These are phyloP conservation scores for Orbicella faveolata DNA, from an alignment of 64 coral and sea anemone species.

Conservation along the genomic window DNA sequence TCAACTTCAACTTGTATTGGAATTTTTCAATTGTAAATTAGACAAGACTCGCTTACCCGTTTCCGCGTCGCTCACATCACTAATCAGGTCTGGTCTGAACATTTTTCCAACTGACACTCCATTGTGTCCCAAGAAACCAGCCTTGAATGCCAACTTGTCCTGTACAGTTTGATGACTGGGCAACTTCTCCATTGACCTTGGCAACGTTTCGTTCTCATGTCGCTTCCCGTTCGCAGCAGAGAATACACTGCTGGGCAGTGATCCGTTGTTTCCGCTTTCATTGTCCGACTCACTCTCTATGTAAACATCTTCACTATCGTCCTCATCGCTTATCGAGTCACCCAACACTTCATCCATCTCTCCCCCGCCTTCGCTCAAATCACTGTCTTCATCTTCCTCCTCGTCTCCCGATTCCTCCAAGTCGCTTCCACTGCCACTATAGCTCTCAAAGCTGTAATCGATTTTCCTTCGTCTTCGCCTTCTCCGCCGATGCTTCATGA, in stretches of 20 bases:
- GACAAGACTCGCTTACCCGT: constrained; percentile 50
- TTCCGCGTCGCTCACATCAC: constrained; percentile 90
- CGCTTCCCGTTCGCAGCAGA: constrained; percentile 6
- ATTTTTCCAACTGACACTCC: constrained; percentile 68
- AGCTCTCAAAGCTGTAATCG: constrained; percentile 77
- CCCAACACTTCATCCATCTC: constrained; percentile 58
- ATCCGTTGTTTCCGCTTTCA: constrained; percentile 40
- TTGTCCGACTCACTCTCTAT: constrained; percentile 90
- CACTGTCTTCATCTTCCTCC: constrained; percentile 67
- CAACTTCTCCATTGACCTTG: constrained; percentile 2
- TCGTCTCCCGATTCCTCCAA: constrained; percentile 57
- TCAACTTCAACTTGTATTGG: too few species aligned
- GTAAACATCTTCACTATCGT: constrained; percentile 91
- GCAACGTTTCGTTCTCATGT: background rate
- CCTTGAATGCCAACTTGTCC: constrained; percentile 38
- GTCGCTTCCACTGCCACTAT: constrained; percentile 80
- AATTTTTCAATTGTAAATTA: background rate
- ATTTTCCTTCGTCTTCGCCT: constrained; percentile 55
- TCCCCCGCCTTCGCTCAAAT: constrained; percentile 93
- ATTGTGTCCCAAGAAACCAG: constrained; percentile 58
- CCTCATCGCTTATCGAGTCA: constrained; percentile 77
- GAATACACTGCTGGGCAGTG: constrained; percentile 54
- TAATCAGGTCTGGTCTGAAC: constrained; percentile 47
- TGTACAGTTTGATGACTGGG: background rate
- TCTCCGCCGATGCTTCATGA: constrained; percentile 73